These are phyloP conservation scores for Tokudaia tokunoshimensis DNA, from an alignment of 2,797 vertebrate species.

Conservation along the genomic window DNA sequence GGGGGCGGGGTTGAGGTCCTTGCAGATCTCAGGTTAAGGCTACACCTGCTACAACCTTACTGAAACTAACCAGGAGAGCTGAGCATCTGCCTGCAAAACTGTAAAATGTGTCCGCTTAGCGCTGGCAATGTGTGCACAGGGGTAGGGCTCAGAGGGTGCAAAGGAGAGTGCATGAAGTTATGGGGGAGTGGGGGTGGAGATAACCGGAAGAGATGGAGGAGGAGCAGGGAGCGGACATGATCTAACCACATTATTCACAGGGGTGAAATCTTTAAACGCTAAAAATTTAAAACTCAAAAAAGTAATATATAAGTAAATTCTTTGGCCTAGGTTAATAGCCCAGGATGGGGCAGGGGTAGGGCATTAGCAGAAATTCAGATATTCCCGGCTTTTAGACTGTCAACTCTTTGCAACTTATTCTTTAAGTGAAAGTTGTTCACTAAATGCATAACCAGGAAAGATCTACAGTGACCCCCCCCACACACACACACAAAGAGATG, in stretches of 20 bases:
- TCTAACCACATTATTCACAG: not conserved
- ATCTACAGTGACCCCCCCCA: not conserved
- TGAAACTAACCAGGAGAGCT: not conserved
- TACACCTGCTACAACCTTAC: not conserved
- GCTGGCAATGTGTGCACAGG: no score
- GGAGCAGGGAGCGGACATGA: no score
- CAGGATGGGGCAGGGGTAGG: not conserved
- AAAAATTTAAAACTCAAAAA: not conserved
- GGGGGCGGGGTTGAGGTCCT: no score
- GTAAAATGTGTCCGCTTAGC: not conserved
- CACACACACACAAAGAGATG: not conserved
- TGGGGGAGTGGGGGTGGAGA: no score
- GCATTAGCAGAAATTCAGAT: not conserved
- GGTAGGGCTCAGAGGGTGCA: not conserved
- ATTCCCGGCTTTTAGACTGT: not conserved
- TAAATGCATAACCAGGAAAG: not conserved
- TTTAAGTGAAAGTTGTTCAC: not conserved
- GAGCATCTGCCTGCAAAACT: not conserved
- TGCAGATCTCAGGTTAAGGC: not conserved
- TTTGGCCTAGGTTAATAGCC: not conserved
- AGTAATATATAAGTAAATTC: not conserved
- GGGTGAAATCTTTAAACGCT: not conserved
- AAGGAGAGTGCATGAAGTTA: not conserved
- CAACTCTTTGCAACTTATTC: not conserved
- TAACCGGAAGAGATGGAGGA: not conserved